These are phyloP conservation scores for Phoeniculus purpureus DNA, from an alignment of 2,797 vertebrate genomes.

Conservation along the genomic window DNA sequence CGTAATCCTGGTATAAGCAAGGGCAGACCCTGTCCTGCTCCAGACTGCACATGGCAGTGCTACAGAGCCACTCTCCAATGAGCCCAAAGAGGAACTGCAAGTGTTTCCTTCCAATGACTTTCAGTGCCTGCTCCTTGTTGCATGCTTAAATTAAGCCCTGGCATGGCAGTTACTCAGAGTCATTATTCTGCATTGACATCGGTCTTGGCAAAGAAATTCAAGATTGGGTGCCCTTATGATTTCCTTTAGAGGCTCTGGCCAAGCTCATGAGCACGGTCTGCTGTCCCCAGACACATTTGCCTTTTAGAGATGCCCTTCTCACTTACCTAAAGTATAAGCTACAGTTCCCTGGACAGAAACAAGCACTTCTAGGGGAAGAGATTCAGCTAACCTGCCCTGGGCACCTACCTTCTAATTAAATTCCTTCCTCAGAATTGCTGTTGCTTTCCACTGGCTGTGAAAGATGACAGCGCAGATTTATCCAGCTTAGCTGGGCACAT, in stretches of 20 bases:
- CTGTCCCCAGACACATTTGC: neutral
- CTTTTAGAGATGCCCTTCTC: neutral
- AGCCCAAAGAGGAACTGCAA: neutral
- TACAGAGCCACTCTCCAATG: neutral
- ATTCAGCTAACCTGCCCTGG: neutral
- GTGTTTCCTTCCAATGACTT: neutral
- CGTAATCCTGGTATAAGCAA: neutral
- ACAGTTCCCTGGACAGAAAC: neutral
- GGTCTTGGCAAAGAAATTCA: neutral
- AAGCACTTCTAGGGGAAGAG: neutral
- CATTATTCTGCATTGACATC: neutral
- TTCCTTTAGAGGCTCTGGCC: neutral
- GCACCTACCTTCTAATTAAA: neutral
- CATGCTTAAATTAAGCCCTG: neutral
- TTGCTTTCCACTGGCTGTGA: neutral
- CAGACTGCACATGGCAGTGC: fast-evolving
- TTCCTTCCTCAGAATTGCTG: neutral
- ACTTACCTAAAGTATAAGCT: neutral
- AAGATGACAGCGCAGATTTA: neutral
- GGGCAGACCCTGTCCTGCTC: neutral
- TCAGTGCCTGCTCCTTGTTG: neutral
- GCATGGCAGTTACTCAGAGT: neutral
- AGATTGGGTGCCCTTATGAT: neutral
- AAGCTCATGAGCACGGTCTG: neutral
- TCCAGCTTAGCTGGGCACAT: neutral